These are phyloP conservation scores for Notolabrus celidotus DNA, from an alignment of 2,797 vertebrate species.

Conservation along the genomic window DNA sequence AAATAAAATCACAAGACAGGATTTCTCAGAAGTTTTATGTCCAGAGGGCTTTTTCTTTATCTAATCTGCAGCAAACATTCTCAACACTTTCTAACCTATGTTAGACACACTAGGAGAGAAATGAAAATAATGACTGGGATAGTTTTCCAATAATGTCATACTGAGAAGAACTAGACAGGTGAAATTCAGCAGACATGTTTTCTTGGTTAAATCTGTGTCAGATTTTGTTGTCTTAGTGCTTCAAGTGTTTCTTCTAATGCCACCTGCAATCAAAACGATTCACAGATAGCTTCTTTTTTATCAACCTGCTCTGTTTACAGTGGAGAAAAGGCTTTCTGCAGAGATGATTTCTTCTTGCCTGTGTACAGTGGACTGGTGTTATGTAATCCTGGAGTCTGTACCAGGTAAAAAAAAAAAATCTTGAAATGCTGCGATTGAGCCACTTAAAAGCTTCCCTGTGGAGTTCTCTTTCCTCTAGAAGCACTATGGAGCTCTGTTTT, in stretches of 20 bases:
- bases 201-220: background rate
- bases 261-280: constrained; percentile 1
- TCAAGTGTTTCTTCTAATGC: background rate
- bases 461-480: background rate
- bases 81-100: background rate
- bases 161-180: background rate
- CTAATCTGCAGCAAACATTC: background rate
- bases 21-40: constrained; percentile 31
- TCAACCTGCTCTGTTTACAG: background rate
- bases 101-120: background rate
- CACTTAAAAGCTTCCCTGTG: constrained; percentile 5
- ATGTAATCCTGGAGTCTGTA: constrained; percentile 31
- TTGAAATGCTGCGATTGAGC: constrained; percentile 22
- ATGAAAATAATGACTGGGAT: background rate
- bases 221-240: background rate
- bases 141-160: background rate
- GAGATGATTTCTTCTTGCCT: constrained; percentile 22
- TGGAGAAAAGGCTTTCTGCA: constrained; percentile 12
- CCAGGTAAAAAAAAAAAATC: constrained; percentile 7
- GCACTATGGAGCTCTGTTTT: background rate
- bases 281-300: constrained; percentile 1
- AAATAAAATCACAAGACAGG: constrained; percentile 39
- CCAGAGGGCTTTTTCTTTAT: constrained; percentile 13
- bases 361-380: constrained; percentile 17
- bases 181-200: background rate